These are phyloP conservation scores for Probaryconus sp. DNA, from an alignment of 1,140 invertebrate species.

Conservation along the genomic window DNA sequence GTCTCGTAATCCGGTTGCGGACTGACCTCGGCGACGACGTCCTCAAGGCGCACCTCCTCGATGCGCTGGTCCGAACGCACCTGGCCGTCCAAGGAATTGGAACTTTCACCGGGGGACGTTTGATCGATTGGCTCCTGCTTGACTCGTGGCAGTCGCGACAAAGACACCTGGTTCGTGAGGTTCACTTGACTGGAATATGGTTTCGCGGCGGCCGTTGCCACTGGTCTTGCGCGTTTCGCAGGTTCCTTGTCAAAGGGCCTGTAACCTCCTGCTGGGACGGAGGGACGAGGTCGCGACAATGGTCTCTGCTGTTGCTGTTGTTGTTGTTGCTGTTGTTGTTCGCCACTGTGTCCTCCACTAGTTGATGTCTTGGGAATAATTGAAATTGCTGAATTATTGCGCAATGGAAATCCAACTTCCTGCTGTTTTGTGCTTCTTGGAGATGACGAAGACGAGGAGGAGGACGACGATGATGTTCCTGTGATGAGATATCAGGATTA, in stretches of 20 bases:
- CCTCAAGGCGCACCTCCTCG: constrained; percentile 74
- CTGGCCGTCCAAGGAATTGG: constrained; percentile 75
- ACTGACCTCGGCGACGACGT: constrained; percentile 72
- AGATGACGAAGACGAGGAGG: constrained; percentile 76
- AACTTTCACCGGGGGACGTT: constrained; percentile 73
- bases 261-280: constrained; percentile 68
- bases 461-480: constrained; percentile 3
- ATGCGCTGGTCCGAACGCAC: constrained; percentile 73
- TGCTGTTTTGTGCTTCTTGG: constrained; percentile 77
- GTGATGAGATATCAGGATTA: neutral
- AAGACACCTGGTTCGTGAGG: constrained; percentile 71
- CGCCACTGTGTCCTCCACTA: too few species aligned
- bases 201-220: constrained; percentile 73
- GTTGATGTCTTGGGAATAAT: constrained; percentile 81
- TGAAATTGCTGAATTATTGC: constrained; percentile 84
- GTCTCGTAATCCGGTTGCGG: constrained; percentile 70
- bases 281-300: too few species aligned
- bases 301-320: too few species aligned
- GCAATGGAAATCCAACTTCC: constrained; percentile 79
- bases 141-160: constrained; percentile 70
- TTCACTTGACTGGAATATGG: constrained; percentile 70
- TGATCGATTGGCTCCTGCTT: constrained; percentile 71
- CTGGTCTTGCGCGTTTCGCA: constrained; percentile 70
- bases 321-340: too few species aligned
- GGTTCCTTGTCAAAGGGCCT: constrained; percentile 73